phyloP scores from a whole-genome alignment of 1,140 invertebrate species.

The Ephestia elutella region DNA sequence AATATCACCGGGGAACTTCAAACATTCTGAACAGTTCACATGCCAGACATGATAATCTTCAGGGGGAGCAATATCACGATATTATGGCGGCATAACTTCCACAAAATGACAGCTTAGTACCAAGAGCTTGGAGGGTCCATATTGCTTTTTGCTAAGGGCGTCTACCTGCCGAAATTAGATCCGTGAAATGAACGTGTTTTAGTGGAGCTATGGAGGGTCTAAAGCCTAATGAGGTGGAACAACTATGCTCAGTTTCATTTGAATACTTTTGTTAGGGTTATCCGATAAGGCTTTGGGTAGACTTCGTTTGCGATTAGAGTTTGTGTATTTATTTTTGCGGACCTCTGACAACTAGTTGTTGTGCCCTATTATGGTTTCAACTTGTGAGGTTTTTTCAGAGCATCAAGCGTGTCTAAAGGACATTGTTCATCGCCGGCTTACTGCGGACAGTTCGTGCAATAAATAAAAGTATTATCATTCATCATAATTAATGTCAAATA shows the following conservation, averaged over 20 bases:
- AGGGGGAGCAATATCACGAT: constrained; percentile 30
- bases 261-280: not conserved
- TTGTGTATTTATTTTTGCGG: too few relatives aligned
- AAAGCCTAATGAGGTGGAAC: not conserved
- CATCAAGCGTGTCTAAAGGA: too few relatives aligned
- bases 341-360: too few relatives aligned
- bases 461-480: too few relatives aligned
- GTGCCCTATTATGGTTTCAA: too few relatives aligned
- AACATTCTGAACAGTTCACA: constrained; percentile 9
- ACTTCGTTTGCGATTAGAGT: too few relatives aligned
- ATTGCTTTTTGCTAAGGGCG: constrained; percentile 25
- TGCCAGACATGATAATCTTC: constrained; percentile 36
- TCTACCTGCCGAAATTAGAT: constrained; percentile 16
- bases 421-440: too few relatives aligned
- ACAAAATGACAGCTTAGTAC: constrained; percentile 30
- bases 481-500: too few relatives aligned
- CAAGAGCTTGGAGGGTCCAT: constrained; percentile 24
- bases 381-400: too few relatives aligned
- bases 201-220: constrained; percentile 4
- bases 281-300: too few relatives aligned
- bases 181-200: constrained; percentile 14
- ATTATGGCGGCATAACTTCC: constrained; percentile 31
- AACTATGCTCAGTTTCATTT: not conserved
- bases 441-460: too few relatives aligned
- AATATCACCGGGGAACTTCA: constrained; percentile 3